Conservation (phyloP, 2,113 vertebrate species). For the Ammospiza caudacuta region DNA sequence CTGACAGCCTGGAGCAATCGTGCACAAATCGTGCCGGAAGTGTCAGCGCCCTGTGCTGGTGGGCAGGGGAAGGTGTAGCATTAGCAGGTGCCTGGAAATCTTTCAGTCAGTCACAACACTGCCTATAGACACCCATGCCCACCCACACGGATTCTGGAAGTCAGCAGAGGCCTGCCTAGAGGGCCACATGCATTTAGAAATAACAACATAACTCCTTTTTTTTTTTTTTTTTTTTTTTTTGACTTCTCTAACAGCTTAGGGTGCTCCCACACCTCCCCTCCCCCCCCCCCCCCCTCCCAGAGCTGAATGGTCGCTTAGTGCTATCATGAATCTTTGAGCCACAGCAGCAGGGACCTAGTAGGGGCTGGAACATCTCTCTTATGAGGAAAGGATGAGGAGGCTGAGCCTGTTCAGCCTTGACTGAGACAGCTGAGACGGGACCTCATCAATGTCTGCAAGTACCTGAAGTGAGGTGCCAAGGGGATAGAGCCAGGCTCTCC, state of each 20-base stretch:
- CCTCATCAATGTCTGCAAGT: not conserved
- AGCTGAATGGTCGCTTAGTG: not conserved
- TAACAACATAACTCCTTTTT: not conserved
- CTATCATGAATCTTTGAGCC: fast-evolving
- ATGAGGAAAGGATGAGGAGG: not conserved
- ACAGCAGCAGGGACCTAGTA: not conserved
- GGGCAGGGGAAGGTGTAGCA: not conserved
- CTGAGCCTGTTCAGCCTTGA: not conserved
- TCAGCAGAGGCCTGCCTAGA: not conserved
- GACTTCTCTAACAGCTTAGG: not conserved
- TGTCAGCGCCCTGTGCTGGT: fast-evolving
- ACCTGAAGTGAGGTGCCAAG: not conserved
- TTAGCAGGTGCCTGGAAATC: not conserved
- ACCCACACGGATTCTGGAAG: fast-evolving
- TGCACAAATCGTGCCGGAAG: fast-evolving
- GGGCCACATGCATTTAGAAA: not conserved
- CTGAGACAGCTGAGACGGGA: not conserved
- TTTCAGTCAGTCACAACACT: not conserved
- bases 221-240: not conserved
- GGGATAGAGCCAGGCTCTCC: not conserved
- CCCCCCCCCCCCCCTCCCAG: fast-evolving
- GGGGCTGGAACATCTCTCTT: not conserved
- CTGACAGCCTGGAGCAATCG: fast-evolving
- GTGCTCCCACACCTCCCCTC: not conserved
- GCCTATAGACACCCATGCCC: fast-evolving